Conservation (phyloP, 1,140 invertebrate species). For the Zaprionus camerounensis region DNA sequence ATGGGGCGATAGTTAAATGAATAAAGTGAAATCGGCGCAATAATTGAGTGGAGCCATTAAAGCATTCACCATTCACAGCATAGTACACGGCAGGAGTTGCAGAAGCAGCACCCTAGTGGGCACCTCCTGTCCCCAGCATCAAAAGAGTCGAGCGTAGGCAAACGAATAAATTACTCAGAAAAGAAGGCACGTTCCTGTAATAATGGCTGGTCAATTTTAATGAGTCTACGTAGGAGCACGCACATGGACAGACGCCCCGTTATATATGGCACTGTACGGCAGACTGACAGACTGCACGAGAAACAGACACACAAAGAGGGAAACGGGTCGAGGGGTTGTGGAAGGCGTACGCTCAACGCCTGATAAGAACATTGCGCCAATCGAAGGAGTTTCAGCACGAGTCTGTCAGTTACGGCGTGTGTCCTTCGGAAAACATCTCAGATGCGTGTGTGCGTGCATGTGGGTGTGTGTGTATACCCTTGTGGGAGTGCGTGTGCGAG, state of each 20-base stretch:
- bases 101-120: background rate
- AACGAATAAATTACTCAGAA: slow-evolving; percentile 56
- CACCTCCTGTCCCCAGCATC: slow-evolving; percentile 12
- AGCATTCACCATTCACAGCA: slow-evolving; percentile 15
- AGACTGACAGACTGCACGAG: background rate
- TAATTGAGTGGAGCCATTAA: slow-evolving; percentile 44
- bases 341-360: background rate
- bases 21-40: slow-evolving; percentile 53
- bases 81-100: background rate
- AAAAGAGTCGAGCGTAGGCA: slow-evolving; percentile 27
- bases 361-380: slow-evolving; percentile 51
- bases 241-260: slow-evolving; percentile 24
- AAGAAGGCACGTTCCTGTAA: slow-evolving; percentile 69
- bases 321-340: background rate
- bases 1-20: background rate
- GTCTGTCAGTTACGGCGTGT: slow-evolving; percentile 41
- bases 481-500: background rate
- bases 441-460: slow-evolving; percentile 3
- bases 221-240: slow-evolving; percentile 68
- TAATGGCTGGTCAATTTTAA: slow-evolving; percentile 79
- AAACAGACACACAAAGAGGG: slow-evolving; percentile 14
- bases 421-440: slow-evolving; percentile 31
- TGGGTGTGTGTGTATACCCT: slow-evolving; percentile 14
- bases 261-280: slow-evolving; percentile 13
- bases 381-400: slow-evolving; percentile 50